Base-by-base conservation (phyloP, 1,140 invertebrate genomes). In the Doryteuthis pealeii region DNA sequence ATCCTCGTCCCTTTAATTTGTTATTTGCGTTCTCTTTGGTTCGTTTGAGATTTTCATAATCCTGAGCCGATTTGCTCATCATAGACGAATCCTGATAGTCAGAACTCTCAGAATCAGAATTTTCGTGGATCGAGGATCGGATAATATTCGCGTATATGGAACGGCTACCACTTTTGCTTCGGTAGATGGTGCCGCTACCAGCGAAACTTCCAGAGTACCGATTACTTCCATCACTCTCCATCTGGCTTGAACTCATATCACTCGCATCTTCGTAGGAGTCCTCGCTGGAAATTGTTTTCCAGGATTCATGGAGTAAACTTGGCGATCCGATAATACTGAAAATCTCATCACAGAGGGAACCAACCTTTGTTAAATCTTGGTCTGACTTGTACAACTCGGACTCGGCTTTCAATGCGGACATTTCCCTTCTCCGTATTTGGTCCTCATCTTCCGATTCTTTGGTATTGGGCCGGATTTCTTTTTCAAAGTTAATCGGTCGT, bases 331-430 rank as follows among this genome's bases (percentile, higher is more conserved):
- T 62, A 22, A 62, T 62, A 18, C 54, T 62, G 54, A 62, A 62
- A 62, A 62, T 62, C 26, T 62, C 54, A 62, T 62, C 54, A 62
- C 54, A 62, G 10, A 62, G 18, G 26, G 54, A 62, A 62, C 54
- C 54, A 22, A 62, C 54, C 6, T 62, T 5, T 15, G 22, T 62
- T 5, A 62, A 6, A 62, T 62, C 54, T 62, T 62, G 54, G 22
- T 62, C 54, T 62, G 26, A 62, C 54, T n/a, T 62, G 54, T 8
- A 6, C 54, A 62, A n/a, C 18, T 62, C 35, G 3, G 35, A 40
- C 35, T 40, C 35, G 3, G 35, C 35, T 40, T 40, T 3, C 35
- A 40, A 40, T 40, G 35, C 35, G 10, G 35, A 40, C 10, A 40
- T 3, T 10, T 40, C 4, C 35, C 10, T 10, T 40, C 35, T 40